These are phyloP conservation scores for Lithosia quadra DNA, from an alignment of 2,888 invertebrate genomes.

Conservation along the genomic window DNA sequence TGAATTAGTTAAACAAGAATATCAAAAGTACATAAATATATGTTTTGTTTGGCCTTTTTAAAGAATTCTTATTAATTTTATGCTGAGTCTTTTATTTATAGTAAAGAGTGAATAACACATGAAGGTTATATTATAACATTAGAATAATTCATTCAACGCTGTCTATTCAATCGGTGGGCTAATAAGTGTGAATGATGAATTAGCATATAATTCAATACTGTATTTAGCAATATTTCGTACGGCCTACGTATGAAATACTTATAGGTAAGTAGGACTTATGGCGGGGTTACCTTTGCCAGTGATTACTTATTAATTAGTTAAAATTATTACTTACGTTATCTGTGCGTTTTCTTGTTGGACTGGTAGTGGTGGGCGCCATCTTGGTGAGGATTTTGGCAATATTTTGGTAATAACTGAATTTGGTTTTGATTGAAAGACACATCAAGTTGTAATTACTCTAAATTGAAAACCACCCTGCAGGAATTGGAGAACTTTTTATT, in stretches of 20 bases:
- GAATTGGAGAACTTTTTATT: not conserved
- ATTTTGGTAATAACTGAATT: not conserved
- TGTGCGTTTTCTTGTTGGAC: not conserved
- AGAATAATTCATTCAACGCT: constrained; percentile 32
- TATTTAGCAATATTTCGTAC: constrained; percentile 19
- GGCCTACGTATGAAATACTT: not conserved
- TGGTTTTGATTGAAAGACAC: too few relatives aligned
- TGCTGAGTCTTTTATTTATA: too few relatives aligned
- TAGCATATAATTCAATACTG: constrained; percentile 19
- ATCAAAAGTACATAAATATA: too few relatives aligned
- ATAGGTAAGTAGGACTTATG: not conserved
- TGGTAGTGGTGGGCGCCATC: not conserved
- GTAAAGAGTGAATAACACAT: constrained; percentile 18
- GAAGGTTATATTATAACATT: constrained; percentile 37
- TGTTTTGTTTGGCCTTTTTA: too few relatives aligned
- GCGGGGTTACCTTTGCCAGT: not conserved
- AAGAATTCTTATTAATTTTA: too few relatives aligned
- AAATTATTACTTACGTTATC: not conserved
- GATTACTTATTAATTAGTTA: not conserved
- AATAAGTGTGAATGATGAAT: constrained; percentile 16
- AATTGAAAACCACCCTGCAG: too few relatives aligned
- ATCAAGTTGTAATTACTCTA: too few relatives aligned
- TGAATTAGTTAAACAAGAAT: not conserved
- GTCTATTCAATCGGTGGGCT: constrained; percentile 32
- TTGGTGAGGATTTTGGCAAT: not conserved